phyloP scores from a whole-genome alignment of 2,113 vertebrate genomes.

The Hippocampus mohnikei region DNA sequence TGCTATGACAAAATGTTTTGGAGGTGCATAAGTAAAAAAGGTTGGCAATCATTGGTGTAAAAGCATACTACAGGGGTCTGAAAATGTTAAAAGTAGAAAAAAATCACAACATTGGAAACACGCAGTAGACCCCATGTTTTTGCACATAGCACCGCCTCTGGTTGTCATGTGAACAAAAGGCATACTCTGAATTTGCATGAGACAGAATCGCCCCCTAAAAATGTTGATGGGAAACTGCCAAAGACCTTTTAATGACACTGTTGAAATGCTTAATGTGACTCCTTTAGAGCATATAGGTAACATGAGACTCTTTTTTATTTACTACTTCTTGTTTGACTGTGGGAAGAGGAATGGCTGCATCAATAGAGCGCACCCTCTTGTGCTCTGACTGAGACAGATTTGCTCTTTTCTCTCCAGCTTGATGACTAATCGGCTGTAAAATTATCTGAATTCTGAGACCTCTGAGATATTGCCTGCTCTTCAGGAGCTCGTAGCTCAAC shows the following conservation, averaged over 20 bases:
- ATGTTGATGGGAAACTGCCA: background rate
- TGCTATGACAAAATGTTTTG: no score
- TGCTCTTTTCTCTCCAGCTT: conserved; percentile 43
- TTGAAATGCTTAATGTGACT: background rate
- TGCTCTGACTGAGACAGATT: conserved; percentile 49
- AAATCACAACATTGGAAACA: background rate
- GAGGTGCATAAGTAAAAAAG: no score
- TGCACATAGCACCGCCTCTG: background rate
- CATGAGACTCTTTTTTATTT: conserved; percentile 38
- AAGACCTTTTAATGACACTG: background rate
- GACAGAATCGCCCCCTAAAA: background rate
- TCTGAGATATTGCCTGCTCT: conserved; percentile 41
- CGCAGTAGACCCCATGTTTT: background rate
- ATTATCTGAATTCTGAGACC: conserved; percentile 42
- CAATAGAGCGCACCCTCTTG: conserved; percentile 21
- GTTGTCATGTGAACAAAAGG: background rate
- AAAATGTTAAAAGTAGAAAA: background rate
- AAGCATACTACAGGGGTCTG: no score
- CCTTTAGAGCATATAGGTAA: conserved; percentile 23
- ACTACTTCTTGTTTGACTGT: conserved; percentile 33
- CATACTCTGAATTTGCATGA: background rate
- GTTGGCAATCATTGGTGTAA: no score
- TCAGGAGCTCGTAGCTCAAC: conserved; percentile 36
- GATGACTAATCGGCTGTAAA: conserved; percentile 48
- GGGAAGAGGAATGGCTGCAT: conserved; percentile 20